These are phyloP conservation scores for Zeugodacus cucurbitae DNA, from an alignment of 1,140 invertebrate genomes.

Conservation along the genomic window DNA sequence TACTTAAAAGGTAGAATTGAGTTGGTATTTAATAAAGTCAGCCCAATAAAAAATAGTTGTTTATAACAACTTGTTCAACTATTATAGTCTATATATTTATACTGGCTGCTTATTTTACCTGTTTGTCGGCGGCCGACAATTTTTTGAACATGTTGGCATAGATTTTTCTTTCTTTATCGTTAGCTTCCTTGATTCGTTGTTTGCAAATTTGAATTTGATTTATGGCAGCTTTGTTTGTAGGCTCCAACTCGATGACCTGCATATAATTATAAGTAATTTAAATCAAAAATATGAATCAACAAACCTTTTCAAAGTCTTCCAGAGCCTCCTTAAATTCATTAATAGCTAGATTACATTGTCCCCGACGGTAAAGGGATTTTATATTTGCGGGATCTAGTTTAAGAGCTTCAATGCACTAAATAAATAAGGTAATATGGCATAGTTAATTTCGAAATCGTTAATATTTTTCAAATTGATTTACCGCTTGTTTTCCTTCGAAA, in stretches of 20 bases:
- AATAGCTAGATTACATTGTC: slow-evolving; percentile 80
- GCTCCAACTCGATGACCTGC: slow-evolving; percentile 72
- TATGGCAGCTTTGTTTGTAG: slow-evolving; percentile 77
- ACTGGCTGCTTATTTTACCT: slow-evolving; percentile 68
- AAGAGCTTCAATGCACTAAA: slow-evolving; percentile 58
- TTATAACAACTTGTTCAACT: too few relatives aligned
- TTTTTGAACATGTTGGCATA: slow-evolving; percentile 97
- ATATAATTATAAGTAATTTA: slow-evolving; percentile 60
- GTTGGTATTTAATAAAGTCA: too few relatives aligned
- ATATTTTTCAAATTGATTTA: slow-evolving; percentile 40
- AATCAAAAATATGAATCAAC: background rate
- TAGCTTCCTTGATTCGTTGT: slow-evolving; percentile 79
- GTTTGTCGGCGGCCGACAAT: slow-evolving; percentile 82
- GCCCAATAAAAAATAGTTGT: too few relatives aligned
- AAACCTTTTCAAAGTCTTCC: slow-evolving; percentile 81
- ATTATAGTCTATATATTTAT: too few relatives aligned
- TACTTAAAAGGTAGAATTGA: background rate
- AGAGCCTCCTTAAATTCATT: slow-evolving; percentile 84
- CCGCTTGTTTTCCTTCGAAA: slow-evolving; percentile 76
- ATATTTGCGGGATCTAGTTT: slow-evolving; percentile 82
- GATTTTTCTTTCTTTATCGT: slow-evolving; percentile 85
- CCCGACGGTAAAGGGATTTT: slow-evolving; percentile 91
- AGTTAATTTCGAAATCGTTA: background rate
- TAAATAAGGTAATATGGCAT: background rate
- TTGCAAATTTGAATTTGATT: slow-evolving; percentile 82